Base-by-base conservation (phyloP, 2,888 invertebrate genomes). In the Sphaerophoria rueppellii region DNA sequence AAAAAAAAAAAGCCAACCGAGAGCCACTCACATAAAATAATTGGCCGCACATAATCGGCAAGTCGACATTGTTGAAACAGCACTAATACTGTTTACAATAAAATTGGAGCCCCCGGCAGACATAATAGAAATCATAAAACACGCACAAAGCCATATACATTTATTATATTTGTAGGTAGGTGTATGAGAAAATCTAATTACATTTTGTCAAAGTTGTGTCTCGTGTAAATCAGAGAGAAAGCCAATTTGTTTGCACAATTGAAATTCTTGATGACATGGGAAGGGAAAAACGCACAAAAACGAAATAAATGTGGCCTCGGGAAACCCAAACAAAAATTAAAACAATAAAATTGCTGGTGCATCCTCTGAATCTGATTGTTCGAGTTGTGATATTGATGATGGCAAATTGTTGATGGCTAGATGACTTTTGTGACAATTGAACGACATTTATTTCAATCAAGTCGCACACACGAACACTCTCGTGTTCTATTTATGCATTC, bases 381-480 rank as follows among this genome's bases (percentile, higher is more conserved):
- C 7, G 24, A 24, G 24, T 55, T 40, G 34, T 48, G 32, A 48
- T 34, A 77, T 60, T 43, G 71, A 50, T 75, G 80, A 35, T 80
- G 80, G 80, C 80, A 75, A 83, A 83, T 80, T 83, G 80, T 69
- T 83, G 72, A 80, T 80, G 83, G 83, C 83, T 79, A 57, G 71
- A 65, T 65, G 50, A 75, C 65, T 74, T 24, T 24, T 71, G 60
- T 52, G 72, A 83, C 80, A 83, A 83, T 83, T 80, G 83, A 69
- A 72, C 55, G 67, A 76, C 71, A 83, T 80, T 76, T 76, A 80
- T 83, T 72, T 75, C 69, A 83, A 79, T 79, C 79, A 81, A 81
- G 58, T 14, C 83, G 72, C 83, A 72, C 75, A 72, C 50, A 16
- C 16, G 4, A 35, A 69, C 65, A 37, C 43, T 63, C 71, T 65